phyloP scores from a whole-genome alignment of 2,888 invertebrate species.

The Pterobdella sp. region DNA sequence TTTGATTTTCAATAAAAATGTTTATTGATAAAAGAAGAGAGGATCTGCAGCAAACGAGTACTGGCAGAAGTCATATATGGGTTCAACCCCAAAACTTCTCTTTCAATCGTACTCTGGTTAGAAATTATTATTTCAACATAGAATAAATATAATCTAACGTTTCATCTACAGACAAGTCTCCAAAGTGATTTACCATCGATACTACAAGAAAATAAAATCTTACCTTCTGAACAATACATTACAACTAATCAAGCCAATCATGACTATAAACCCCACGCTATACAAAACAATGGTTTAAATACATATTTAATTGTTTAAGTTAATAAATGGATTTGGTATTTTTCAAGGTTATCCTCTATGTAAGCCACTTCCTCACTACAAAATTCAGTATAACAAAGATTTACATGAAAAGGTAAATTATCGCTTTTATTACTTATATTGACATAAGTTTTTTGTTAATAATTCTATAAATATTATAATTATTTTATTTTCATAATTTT shows the following conservation, averaged over 20 bases:
- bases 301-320: no score
- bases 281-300: constrained; percentile 45
- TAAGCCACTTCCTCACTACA: constrained; percentile 50
- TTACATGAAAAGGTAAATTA: constrained; percentile 48
- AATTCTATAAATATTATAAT: neutral
- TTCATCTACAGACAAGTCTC: no score
- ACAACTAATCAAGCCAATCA: constrained; percentile 45
- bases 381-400: constrained; percentile 49
- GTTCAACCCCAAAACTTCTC: no score
- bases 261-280: constrained; percentile 47
- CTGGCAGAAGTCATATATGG: constrained; percentile 50
- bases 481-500: constrained; percentile 35
- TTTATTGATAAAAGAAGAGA: constrained; percentile 29
- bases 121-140: no score
- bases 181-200: neutral
- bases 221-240: neutral
- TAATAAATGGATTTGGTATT: no score
- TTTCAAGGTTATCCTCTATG: constrained; percentile 43
- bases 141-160: no score
- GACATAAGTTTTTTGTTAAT: neutral
- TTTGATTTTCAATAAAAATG: neutral
- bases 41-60: constrained; percentile 46
- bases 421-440: neutral
- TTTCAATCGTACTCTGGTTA: no score
- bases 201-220: neutral